Percentiles rank a stretch among this genome's conserved stretches.
Evolutionary conservation across 2,113 vertebrate genomes (phyloP).

Genomic region (Poecilia latipinna): DNA sequence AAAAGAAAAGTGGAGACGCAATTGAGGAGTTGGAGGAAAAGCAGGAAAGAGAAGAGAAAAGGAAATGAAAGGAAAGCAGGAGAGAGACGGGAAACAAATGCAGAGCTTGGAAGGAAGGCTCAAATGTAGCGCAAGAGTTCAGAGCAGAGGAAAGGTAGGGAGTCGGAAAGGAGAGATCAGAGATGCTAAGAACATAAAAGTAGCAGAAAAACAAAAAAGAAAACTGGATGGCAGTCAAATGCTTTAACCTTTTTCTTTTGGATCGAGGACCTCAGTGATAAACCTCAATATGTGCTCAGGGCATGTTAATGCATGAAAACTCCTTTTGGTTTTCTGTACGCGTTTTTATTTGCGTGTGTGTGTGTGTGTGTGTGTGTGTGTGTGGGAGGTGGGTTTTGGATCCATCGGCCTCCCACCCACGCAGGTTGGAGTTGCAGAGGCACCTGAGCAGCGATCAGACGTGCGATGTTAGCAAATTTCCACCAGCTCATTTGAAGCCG

Average conservation of each 20-base stretch:
- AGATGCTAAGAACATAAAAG: constrained; percentile 8
- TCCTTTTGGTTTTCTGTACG: constrained; percentile 10
- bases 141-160: background rate
- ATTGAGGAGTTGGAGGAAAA: constrained; percentile 13
- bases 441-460: constrained; percentile 69
- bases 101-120: background rate
- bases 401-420: constrained; percentile 63
- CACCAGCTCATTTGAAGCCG: constrained; percentile 55
- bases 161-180: background rate
- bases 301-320: constrained; percentile 5
- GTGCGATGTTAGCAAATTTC: constrained; percentile 61
- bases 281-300: constrained; percentile 14
- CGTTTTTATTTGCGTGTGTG: background rate
- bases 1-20: constrained; percentile 1
- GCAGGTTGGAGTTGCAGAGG: constrained; percentile 54
- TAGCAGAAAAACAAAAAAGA: constrained; percentile 18
- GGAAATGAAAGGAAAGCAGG: background rate
- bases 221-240: constrained; percentile 23
- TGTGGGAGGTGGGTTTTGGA: constrained; percentile 64
- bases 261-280: constrained; percentile 34
- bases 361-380: constrained; percentile 22
- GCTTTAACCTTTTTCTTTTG: constrained; percentile 22
- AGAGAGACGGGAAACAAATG: background rate
- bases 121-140: background rate
- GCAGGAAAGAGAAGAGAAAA: background rate